Conservation (phyloP, 2,113 vertebrate species). For the Nasalis larvatus region DNA sequence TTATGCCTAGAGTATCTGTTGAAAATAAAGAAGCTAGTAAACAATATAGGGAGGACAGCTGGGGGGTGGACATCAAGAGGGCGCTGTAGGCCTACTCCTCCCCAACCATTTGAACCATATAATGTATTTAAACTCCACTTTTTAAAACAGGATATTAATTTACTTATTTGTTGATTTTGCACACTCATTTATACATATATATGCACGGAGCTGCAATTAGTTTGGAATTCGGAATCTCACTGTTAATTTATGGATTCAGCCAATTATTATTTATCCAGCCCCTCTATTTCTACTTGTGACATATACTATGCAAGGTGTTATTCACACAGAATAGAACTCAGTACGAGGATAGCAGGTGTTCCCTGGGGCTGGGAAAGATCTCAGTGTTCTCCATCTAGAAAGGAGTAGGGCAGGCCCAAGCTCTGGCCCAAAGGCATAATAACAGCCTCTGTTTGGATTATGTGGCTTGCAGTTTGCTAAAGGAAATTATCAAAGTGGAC, state of each 20-base stretch:
- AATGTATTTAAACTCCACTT: background rate
- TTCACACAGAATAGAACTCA: background rate
- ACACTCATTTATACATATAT: background rate
- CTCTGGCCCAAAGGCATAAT: background rate
- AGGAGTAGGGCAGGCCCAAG: background rate
- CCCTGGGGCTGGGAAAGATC: background rate
- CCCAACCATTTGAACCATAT: background rate
- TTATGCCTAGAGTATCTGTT: background rate
- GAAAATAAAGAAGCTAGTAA: background rate
- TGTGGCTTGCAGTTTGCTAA: conserved; percentile 37
- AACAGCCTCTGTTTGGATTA: background rate
- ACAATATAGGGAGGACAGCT: background rate
- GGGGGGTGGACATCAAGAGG: background rate
- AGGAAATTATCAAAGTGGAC: background rate
- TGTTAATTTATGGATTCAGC: background rate
- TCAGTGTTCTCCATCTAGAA: background rate
- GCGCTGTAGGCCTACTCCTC: background rate
- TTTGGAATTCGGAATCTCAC: background rate
- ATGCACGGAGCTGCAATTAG: background rate
- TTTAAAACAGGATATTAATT: background rate
- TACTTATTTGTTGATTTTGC: background rate
- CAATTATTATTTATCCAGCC: background rate
- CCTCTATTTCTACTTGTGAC: background rate
- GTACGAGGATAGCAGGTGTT: background rate
- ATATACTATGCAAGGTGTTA: too few relatives aligned